phyloP scores from a whole-genome alignment of 2,797 vertebrate genomes.

The Leuciscus waleckii region DNA sequence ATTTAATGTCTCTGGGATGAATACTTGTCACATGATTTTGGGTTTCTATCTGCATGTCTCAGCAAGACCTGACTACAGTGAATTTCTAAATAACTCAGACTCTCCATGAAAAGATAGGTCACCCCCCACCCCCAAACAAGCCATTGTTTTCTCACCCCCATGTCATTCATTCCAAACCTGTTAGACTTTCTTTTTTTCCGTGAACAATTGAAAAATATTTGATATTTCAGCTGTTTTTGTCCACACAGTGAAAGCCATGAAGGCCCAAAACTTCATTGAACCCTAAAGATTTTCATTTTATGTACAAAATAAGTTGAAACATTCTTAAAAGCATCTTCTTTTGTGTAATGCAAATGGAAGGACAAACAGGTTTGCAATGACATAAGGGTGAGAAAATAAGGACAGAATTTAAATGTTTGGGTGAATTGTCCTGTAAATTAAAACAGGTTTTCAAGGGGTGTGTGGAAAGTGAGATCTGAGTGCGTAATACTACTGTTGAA shows the following conservation, averaged over 20 bases:
- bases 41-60: constrained; percentile 28
- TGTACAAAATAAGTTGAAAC: neutral
- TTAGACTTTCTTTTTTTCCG: neutral
- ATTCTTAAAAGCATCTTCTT: neutral
- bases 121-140: too few species aligned
- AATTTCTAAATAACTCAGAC: neutral
- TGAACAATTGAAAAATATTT: neutral
- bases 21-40: constrained; percentile 21
- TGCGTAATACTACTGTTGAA: neutral
- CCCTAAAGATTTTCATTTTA: neutral
- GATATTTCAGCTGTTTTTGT: neutral
- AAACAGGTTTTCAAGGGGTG: neutral
- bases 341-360: neutral
- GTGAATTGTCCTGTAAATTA: neutral
- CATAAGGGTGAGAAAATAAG: neutral
- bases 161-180: neutral
- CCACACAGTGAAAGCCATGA: neutral
- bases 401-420: neutral
- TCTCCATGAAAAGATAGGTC: neutral
- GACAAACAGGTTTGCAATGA: neutral
- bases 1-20: constrained; percentile 9
- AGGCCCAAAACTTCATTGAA: neutral
- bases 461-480: neutral
- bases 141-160: neutral
- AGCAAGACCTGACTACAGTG: neutral